Evolutionary conservation across 2,888 invertebrate genomes (phyloP), one percentile per base, ranked within the genome.

Genomic region (Clitarchus hookeri): DNA sequence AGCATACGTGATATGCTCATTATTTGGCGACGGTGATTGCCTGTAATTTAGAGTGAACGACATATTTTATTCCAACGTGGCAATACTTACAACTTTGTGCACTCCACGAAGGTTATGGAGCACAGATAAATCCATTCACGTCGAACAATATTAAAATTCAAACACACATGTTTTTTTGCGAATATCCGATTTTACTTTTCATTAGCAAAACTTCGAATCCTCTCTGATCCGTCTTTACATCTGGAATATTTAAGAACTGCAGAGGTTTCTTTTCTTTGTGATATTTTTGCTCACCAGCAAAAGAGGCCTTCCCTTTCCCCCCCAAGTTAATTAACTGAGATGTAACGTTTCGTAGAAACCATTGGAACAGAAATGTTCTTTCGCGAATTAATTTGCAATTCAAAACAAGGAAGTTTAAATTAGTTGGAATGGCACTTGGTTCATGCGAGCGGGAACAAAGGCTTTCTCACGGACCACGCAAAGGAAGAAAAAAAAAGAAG

Each of bases 371-470:
- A 65, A 65, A 65, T 65, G 65, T 65, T 65, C 65, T 23, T 65
- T 65, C 65, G 65, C 16, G 65, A 65, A 65, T 65, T 65, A 65
- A 65, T 65, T 65, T 65, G 65, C 65, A 65, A 65, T 65, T 65
- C 65, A 65, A 65, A 65, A 65, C 65, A 65, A 65, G 65, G 36
- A 65, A 65, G 65, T 65, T 65, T 65, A 65, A 65, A 65, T 65
- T 65, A 65, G 65, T 65, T 65, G 65, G 65, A 65, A 65, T 65
- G 65, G 11, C 65, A 65, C 65, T 65, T 65, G 65, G 65, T 23
- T 65, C 23, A 65, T 23, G 65, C 65, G 65, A 65, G 65, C n/a
- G 16, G 23, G n/a, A 65, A 65, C 65, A 65, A 65, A 65, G 65
- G 65, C 65, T 65, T 65, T 65, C 16, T 23, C 19, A 3, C 0